Conservation (phyloP, 2,888 invertebrate species). For the Volucella zonaria region DNA sequence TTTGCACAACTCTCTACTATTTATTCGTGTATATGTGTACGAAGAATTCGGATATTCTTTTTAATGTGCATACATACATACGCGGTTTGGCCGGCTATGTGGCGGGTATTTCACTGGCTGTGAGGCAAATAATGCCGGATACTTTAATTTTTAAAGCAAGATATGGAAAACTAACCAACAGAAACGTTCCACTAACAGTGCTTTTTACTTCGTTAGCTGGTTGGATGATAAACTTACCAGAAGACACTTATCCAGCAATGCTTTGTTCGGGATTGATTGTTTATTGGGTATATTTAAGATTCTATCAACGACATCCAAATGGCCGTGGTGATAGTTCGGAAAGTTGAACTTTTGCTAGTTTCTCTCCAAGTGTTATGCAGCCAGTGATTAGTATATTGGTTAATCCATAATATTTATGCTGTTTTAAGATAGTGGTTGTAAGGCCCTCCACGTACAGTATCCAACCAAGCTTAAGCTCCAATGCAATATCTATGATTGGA, state of each 20-base stretch:
- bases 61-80: slow-evolving; percentile 94
- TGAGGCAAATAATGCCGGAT: slow-evolving; percentile 99
- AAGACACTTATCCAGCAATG: slow-evolving; percentile 97
- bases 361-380: slow-evolving; percentile 96
- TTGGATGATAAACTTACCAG: slow-evolving; percentile 91
- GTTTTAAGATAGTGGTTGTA: slow-evolving; percentile 90
- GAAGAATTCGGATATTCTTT: slow-evolving; percentile 92
- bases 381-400: slow-evolving; percentile 94
- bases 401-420: slow-evolving; percentile 91
- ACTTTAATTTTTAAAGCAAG: slow-evolving; percentile 95
- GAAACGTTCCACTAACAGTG: slow-evolving; percentile 92
- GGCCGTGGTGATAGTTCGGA: slow-evolving; percentile 98
- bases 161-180: slow-evolving; percentile 88
- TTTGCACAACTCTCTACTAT: slow-evolving; percentile 94
- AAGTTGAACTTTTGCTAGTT: slow-evolving; percentile 97
- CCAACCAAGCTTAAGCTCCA: slow-evolving; percentile 86
- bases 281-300: slow-evolving; percentile 97
- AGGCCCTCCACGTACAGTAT: slow-evolving; percentile 82
- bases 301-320: slow-evolving; percentile 97
- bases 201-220: slow-evolving; percentile 90
- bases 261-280: slow-evolving; percentile 95
- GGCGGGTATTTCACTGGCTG: slow-evolving; percentile 95
- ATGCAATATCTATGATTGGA: slow-evolving; percentile 95
- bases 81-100: slow-evolving; percentile 97
- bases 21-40: slow-evolving; percentile 94